Conservation (phyloP, 2,888 invertebrate genomes). For the Sesia apiformis region DNA sequence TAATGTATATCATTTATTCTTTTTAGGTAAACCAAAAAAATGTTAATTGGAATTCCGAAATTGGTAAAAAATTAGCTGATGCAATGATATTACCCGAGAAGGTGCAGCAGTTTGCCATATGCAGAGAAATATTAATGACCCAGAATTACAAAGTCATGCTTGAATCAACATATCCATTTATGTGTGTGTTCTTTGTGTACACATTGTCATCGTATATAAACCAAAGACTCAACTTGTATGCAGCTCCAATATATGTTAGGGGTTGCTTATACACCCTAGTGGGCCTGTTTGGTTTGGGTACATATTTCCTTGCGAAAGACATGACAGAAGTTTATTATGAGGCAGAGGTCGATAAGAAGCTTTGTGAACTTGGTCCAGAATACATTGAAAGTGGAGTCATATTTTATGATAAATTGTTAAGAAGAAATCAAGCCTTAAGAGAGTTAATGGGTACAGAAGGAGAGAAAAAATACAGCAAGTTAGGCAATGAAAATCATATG, state of each 20-base stretch:
- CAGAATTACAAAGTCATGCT: conserved; percentile 74
- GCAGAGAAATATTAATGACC: conserved; percentile 80
- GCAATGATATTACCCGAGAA: conserved; percentile 83
- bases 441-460: conserved; percentile 78
- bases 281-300: conserved; percentile 70
- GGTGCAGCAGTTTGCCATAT: conserved; percentile 87
- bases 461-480: conserved; percentile 74
- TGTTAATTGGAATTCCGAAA: conserved; percentile 78
- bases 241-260: conserved; percentile 62
- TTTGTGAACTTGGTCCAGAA: conserved; percentile 75
- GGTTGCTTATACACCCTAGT: conserved; percentile 68
- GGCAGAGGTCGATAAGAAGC: conserved; percentile 73
- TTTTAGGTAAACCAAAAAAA: conserved; percentile 74
- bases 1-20: not conserved
- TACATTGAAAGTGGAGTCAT: conserved; percentile 83
- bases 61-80: conserved; percentile 76
- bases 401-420: conserved; percentile 82
- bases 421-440: conserved; percentile 83
- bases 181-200: conserved; percentile 66
- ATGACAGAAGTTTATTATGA: conserved; percentile 78
- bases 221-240: conserved; percentile 66
- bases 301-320: conserved; percentile 80
- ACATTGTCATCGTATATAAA: conserved; percentile 69
- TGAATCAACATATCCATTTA: conserved; percentile 70
- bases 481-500: conserved; percentile 81